A percentile compares a stretch with the other conserved stretches of the same genome.
These are phyloP conservation scores for Patella pellucida DNA, from an alignment of 2,888 invertebrate genomes.

Conservation along the genomic window DNA sequence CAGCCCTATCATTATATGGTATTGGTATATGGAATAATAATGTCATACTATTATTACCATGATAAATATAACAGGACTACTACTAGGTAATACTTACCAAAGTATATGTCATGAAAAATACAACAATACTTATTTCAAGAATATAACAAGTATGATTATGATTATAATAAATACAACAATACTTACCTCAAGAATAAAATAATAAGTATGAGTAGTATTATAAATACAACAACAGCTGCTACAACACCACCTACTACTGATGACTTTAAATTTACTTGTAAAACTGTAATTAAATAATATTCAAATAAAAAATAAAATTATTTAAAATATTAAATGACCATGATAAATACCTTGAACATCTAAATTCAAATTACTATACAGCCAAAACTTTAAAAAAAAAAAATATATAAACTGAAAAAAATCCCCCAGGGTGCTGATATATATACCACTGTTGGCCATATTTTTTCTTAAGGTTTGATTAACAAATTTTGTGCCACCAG, in stretches of 20 bases:
- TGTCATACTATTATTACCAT: too few species aligned
- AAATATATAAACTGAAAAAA: too few species aligned
- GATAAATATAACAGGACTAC: too few species aligned
- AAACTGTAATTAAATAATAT: constrained; percentile 10
- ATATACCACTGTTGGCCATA: too few species aligned
- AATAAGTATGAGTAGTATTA: constrained; percentile 16
- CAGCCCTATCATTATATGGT: too few species aligned
- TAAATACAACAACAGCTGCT: constrained; percentile 33
- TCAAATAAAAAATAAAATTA: not conserved
- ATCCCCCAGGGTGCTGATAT: too few species aligned
- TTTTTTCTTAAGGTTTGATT: too few species aligned
- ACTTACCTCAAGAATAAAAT: constrained; percentile 16
- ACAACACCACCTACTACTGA: constrained; percentile 37
- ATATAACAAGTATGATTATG: constrained; percentile 12
- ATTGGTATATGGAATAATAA: too few species aligned
- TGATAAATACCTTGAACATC: not conserved
- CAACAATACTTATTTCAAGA: constrained; percentile 20
- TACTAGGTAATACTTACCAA: not conserved
- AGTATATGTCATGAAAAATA: not conserved
- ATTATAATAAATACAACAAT: constrained; percentile 19
- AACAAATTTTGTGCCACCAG: too few species aligned
- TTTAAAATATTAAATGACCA: not conserved
- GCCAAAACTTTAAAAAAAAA: too few species aligned
- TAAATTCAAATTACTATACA: not conserved
- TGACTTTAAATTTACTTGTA: constrained; percentile 28